A percentile compares a stretch with the other conserved stretches of the same genome.
phyloP scores from a whole-genome alignment of 1,140 invertebrate genomes.

The Elymnias hypermnestra region DNA sequence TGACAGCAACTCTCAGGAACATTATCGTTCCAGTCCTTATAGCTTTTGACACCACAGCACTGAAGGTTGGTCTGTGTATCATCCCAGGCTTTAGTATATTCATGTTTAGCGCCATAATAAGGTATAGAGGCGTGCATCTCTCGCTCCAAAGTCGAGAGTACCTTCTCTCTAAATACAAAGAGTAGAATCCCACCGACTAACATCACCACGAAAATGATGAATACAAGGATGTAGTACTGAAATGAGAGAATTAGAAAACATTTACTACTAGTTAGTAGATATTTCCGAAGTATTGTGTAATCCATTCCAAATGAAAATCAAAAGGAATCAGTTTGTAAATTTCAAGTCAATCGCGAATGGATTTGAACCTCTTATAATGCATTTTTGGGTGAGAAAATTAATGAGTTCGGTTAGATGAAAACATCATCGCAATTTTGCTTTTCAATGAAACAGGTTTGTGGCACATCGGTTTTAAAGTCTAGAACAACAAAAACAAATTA shows the following conservation, averaged over 20 bases:
- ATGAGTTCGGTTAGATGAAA: too few relatives aligned
- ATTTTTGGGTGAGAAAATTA: too few relatives aligned
- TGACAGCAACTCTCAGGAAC: conserved; percentile 89
- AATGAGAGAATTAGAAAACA: conserved; percentile 48
- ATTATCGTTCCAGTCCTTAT: conserved; percentile 84
- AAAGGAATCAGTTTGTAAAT: too few relatives aligned
- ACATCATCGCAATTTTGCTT: too few relatives aligned
- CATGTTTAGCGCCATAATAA: conserved; percentile 80
- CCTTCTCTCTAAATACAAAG: conserved; percentile 90
- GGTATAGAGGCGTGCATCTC: conserved; percentile 87
- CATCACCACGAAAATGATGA: conserved; percentile 91
- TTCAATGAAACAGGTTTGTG: too few relatives aligned
- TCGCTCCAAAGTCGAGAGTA: conserved; percentile 82
- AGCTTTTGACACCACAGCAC: conserved; percentile 88
- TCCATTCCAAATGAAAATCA: too few relatives aligned
- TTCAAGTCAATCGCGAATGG: too few relatives aligned
- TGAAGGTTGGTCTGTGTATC: conserved; percentile 86
- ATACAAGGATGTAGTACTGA: conserved; percentile 91
- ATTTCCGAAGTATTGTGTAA: too few relatives aligned
- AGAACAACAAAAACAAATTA: too few relatives aligned
- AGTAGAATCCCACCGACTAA: conserved; percentile 91
- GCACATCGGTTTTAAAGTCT: too few relatives aligned
- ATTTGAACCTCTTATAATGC: too few relatives aligned
- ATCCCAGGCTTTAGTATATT: conserved; percentile 89
- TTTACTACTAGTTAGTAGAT: too few relatives aligned